Percentiles rank a stretch among this genome's conserved stretches.
These are phyloP conservation scores for Notolabrus celidotus DNA, from an alignment of 2,797 vertebrate genomes.

Conservation along the genomic window DNA sequence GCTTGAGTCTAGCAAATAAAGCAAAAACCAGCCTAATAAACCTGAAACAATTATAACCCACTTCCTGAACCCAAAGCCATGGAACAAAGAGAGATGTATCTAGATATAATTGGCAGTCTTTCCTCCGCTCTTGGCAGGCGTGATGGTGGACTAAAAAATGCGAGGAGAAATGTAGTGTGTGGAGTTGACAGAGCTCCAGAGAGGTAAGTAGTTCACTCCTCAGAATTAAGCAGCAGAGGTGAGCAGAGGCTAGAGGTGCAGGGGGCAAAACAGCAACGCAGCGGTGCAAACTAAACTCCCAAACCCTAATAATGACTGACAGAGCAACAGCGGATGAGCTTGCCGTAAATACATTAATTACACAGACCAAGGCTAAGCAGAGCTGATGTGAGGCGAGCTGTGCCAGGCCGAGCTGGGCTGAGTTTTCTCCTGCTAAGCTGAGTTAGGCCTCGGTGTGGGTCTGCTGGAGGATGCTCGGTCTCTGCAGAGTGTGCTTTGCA, in stretches of 20 bases:
- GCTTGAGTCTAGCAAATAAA: constrained; percentile 25
- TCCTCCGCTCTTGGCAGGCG: constrained; percentile 47
- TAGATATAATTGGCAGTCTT: constrained; percentile 56
- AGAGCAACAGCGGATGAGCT: constrained; percentile 65
- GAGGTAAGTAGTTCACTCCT: constrained; percentile 50
- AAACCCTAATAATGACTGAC: constrained; percentile 67
- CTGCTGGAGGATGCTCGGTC: constrained; percentile 57
- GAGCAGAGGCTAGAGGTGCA: constrained; percentile 48
- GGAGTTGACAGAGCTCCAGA: constrained; percentile 47
- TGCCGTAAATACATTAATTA: constrained; percentile 83
- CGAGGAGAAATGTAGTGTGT: constrained; percentile 23
- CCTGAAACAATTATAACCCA: constrained; percentile 39
- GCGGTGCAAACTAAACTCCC: constrained; percentile 57
- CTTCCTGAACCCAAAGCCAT: constrained; percentile 28
- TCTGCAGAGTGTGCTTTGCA: constrained; percentile 68
- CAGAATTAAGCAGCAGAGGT: constrained; percentile 48
- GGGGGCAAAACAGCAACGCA: constrained; percentile 43
- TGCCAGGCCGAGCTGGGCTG: constrained; percentile 43
- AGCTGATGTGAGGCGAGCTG: constrained; percentile 51
- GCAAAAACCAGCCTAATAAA: constrained; percentile 27
- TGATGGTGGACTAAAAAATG: constrained; percentile 35
- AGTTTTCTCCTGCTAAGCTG: constrained; percentile 56
- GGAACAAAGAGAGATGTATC: constrained; percentile 30
- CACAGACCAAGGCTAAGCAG: constrained; percentile 66
- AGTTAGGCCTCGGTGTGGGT: constrained; percentile 55